Conservation (phyloP, 2,113 vertebrate species). For the Oplegnathus fasciatus region DNA sequence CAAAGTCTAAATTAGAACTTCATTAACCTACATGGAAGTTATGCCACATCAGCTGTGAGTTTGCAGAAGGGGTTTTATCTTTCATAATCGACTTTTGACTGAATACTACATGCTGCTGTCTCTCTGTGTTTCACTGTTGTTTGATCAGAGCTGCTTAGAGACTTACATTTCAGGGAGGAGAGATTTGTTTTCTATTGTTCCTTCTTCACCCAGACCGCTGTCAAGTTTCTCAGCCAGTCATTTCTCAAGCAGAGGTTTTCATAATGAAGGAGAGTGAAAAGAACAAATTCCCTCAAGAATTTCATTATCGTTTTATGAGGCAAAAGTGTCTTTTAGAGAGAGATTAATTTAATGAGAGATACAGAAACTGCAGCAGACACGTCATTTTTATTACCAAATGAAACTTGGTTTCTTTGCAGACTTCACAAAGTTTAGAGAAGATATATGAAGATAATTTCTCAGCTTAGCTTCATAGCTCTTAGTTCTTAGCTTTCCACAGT, state of each 20-base stretch:
- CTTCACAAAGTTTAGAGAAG: constrained; percentile 29
- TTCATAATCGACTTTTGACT: constrained; percentile 11
- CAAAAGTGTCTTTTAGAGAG: constrained; percentile 43
- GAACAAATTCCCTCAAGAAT: constrained; percentile 39
- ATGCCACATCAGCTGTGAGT: constrained; percentile 40
- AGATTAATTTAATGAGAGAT: constrained; percentile 48
- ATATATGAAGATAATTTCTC: constrained; percentile 24
- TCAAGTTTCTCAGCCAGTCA: constrained; percentile 15
- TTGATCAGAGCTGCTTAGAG: constrained; percentile 21
- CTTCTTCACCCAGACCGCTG: constrained; percentile 2
- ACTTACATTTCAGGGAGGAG: constrained; percentile 1
- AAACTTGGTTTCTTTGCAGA: constrained; percentile 30
- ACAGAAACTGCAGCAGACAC: constrained; percentile 31
- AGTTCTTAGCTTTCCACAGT: constrained; percentile 6
- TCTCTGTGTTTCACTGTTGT: constrained; percentile 3
- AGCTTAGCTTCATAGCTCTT: constrained; percentile 16
- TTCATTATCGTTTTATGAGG: constrained; percentile 53
- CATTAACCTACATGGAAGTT: constrained; percentile 67
- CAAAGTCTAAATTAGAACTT: constrained; percentile 52
- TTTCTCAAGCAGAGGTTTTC: constrained; percentile 42
- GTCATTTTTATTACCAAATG: constrained; percentile 41
- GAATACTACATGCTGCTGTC: neutral
- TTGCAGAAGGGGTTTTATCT: constrained; percentile 12
- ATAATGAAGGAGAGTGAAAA: constrained; percentile 18
- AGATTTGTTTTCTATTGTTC: constrained; percentile 47